Base-by-base conservation (phyloP, 2,113 vertebrate genomes). In the Colistium nudipinnis region DNA sequence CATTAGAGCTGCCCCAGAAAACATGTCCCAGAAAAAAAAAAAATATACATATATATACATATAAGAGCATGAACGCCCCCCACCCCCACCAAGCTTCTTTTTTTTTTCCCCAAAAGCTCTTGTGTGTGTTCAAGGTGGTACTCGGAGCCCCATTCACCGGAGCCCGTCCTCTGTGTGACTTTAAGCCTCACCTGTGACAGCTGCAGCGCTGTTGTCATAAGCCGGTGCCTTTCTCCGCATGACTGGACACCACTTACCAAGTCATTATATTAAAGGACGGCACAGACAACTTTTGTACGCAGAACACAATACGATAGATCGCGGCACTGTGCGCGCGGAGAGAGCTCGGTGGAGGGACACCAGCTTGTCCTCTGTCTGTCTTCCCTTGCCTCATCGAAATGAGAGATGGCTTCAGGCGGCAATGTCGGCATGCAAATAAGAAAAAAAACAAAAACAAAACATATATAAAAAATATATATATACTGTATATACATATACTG, bases 211-310 rank as follows among this genome's bases (percentile, higher is more conserved):
- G 1, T 76, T 78, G 35, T 80, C 65, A 70, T 45, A 61, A 83
- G 30, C 39, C 65, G 24, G 24, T 45, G 59, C 59, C 57, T 78
- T 63, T 76, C 48, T 70, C 24, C 48, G 62, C 71, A 71, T 69
- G 81, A 81, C 75, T 82, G 62, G 49, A 75, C 35, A 66, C 43
- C 67, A 79, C 88, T 89, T 77, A 80, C 35, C 20, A 64, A 80
- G 62, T 52, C 43, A 76, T 81, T 84, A 69, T 64, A 62, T 80
- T 55, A 70, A 74, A 70, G 62, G 41, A 59, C 73, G 48, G 33
- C 60, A 63, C 35, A 41, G 63, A 70, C 48, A 81, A 70, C 51
- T 48, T 74, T 63, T 82, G 52, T 75, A 30, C 72, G 59, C 56
- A 66, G 60, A 30, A 17, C 28, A 2, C 27, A 49, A 53, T 33